Evolutionary conservation across 2,888 invertebrate genomes (phyloP), one percentile per base, ranked within the genome.

Genomic region (Diarsia rubi): DNA sequence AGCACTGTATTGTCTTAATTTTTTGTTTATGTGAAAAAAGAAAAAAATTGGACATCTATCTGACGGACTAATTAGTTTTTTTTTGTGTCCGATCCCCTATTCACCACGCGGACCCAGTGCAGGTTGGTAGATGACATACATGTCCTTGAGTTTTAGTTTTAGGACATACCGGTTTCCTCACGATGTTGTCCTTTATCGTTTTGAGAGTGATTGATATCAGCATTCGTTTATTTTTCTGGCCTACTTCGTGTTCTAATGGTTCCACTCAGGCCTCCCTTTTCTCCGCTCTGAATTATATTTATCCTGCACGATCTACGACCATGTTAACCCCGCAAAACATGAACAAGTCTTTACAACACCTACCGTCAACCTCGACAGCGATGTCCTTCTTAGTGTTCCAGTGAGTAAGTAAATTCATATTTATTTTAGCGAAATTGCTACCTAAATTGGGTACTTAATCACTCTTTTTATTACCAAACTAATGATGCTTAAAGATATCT

Each of bases 401-500:
- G 14, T 6, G 24, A 54, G 24, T 54, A 24, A 0, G 37, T n/a
- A n/a, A n/a, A 24, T 14, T 14, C 1, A 54, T 54, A 54, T 24
- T 49, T 37, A 37, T 37, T 52, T 49, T 11, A 11, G 16, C n/a
- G 0, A 60, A 44, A 60, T 60, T 49, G 19, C 11, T 31, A 16
- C 27, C 2, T 31, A 52, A 42, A 62, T 31, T 24, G 37, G 47
- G n/a, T 42, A 47, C 16, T 47, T 44, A 31, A 54, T 59, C 27
- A 67, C 42, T 27, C 2, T 2, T 71, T 66, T 66, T 69, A 62
- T 69, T 19, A 21, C 31, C 12, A 21, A 45, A 24, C 31, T 72
- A 78, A 81, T 67, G 68, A 45, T 67, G 45, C n/a, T 65, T n/a
- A 37, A 47, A 42, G 19, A 54, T 66, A 24, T 5, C 60, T 47